Evolutionary conservation across 37 sponge, comb jelly and placozoan genomes (phyloP), one percentile per base, ranked within the genome.

Genomic region (Tethya wilhelma): DNA sequence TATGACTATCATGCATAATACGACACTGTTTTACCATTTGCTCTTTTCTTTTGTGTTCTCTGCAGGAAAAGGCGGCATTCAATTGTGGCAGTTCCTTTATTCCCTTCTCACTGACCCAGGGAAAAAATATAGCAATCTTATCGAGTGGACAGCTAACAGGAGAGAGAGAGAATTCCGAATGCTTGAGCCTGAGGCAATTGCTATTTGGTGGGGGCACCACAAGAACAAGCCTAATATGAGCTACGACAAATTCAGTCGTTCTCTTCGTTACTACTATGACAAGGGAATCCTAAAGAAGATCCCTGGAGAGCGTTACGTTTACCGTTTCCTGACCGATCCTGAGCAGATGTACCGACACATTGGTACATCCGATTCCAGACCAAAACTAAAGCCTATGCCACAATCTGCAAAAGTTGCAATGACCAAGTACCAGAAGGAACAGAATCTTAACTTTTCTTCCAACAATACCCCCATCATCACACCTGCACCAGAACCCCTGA

Each of bases 211-310:
- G 95, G 95, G 95, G 4, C 38, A 87, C 58, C 84, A 86, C 42
- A 94, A 94, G 71, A 88, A 83, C 67, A 86, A 86, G 70, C 65
- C 44, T 1, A 90, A 83, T 79, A 94, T 94, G 95, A 94, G 83
- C 77, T 94, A 90, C 73, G 95, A 94, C 76, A 94, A 94, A 64
- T 74, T 94, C 38, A 87, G 91, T 58, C 90, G 95, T 34, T 94
- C 95, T n/a, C 91, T 94, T 2, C 73, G 95, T 0, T 94, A 90
- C 81, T 94, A 94, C 74, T 94, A 94, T 69, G 86, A 94, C 74
- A 90, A 90, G 72, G 83, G 93, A 34, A 83, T 94, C 56, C 77
- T 94, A 4, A 72, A 65, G 64, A 86, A 90, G 64, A 87, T 94
- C 11, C 56, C 64, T 30, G 88, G 90, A 4, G 90, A 94, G 62